Evolutionary conservation across 2,113 vertebrate species (phyloP).

Genomic region (Scolopax mira): DNA sequence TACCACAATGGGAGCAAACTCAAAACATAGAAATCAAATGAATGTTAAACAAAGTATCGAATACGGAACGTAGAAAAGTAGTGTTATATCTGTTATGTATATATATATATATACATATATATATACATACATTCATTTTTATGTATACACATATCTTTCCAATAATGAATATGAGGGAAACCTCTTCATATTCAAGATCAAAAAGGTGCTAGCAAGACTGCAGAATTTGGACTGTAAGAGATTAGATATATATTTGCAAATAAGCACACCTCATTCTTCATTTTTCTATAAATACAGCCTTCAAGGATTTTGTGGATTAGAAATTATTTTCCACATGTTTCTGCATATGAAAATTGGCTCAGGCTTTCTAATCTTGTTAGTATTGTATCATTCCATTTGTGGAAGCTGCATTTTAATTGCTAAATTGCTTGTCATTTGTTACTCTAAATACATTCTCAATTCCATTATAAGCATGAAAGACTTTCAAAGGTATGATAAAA

Average conservation of each 20-base stretch:
- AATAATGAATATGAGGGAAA: background rate
- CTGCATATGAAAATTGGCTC: slow-evolving; percentile 52
- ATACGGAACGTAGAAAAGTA: background rate
- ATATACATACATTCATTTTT: background rate
- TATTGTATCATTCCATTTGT: slow-evolving; percentile 25
- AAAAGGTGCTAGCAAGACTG: background rate
- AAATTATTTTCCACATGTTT: slow-evolving; percentile 60
- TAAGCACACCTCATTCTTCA: background rate
- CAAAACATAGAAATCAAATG: background rate
- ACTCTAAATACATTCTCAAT: slow-evolving; percentile 20
- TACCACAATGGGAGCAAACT: background rate
- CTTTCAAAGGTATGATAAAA: slow-evolving; percentile 39
- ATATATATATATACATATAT: background rate
- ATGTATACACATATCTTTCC: background rate
- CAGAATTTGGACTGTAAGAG: slow-evolving; percentile 41
- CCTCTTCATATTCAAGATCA: background rate
- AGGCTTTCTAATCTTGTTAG: slow-evolving; percentile 54
- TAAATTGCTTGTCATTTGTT: slow-evolving; percentile 27
- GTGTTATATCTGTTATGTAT: background rate
- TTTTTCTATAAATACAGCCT: slow-evolving; percentile 29
- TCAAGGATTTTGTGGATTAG: slow-evolving; percentile 42
- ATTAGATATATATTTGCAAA: slow-evolving; percentile 47
- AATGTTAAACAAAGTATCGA: background rate
- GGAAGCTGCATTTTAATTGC: slow-evolving; percentile 59
- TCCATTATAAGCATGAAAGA: slow-evolving; percentile 14